phyloP scores from a whole-genome alignment of 2,888 invertebrate genomes.

The Ectobius pallidus region DNA sequence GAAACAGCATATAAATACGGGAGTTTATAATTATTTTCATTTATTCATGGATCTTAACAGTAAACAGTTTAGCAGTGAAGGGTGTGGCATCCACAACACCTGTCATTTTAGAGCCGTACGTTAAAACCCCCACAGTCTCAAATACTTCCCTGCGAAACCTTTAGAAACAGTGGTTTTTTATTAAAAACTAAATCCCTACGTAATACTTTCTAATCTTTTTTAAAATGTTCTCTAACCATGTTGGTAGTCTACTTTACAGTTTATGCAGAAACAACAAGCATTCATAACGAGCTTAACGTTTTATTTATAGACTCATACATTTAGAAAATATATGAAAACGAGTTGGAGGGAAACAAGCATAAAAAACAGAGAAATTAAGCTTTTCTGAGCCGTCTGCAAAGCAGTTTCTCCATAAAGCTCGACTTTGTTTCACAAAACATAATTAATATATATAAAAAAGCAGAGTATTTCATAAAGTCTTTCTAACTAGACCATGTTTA shows the following conservation, averaged over 20 bases:
- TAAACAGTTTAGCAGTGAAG: too few species aligned
- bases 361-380: constrained; percentile 15
- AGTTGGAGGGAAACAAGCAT: background rate
- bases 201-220: constrained; percentile 31
- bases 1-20: background rate
- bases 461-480: background rate
- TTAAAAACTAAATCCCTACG: constrained; percentile 24
- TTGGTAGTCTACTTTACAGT: constrained; percentile 25
- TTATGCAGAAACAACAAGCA: constrained; percentile 18
- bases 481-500: background rate
- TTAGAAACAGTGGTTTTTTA: constrained; percentile 15
- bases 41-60: constrained; percentile 6
- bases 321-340: constrained; percentile 5
- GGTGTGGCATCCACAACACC: too few species aligned
- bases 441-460: constrained; percentile 23
- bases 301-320: constrained; percentile 24
- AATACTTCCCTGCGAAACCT: background rate
- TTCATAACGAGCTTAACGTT: constrained; percentile 19
- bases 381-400: constrained; percentile 18
- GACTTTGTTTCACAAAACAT: constrained; percentile 11
- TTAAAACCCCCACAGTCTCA: background rate
- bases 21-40: background rate
- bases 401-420: constrained; percentile 22
- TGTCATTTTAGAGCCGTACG: background rate
- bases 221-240: constrained; percentile 24